Base-by-base conservation (phyloP, 2,113 vertebrate species). In the Vireo altiloquus region DNA sequence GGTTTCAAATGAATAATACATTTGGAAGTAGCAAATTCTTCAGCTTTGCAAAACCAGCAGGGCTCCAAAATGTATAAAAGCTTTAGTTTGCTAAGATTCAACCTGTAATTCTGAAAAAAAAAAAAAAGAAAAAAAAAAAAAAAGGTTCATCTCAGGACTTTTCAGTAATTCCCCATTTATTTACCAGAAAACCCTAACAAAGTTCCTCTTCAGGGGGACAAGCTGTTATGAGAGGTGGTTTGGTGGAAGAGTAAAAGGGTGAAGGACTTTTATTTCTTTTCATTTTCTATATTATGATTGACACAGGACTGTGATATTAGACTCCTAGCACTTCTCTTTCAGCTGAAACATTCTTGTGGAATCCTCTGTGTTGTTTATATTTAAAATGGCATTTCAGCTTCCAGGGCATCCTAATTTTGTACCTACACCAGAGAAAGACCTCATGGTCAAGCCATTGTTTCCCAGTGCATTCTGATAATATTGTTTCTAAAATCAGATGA, bases 401-500 rank as follows among this genome's bases (percentile, higher is more conserved):
- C 52, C 54, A 78, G 72, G 40, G 20, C 63, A 87, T 66, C 20
- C 52, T 83, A 35, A 52, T 60, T 91, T 86, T 86, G 21, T 79
- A 68, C 35, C 53, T 64, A 71, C 23, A 56, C 10, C 24, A 91
- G 33, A 64, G 71, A 78, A 89, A 69, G 27, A 59, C 46, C 31
- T 76, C 68, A 44, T n/a, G 47, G 63, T 89, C 75, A 66, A 92
- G 24, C 21, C 59, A 25, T 33, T 60, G 27, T 59, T 82, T 90
- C 50, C 30, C 9, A 59, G 33, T 17, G 22, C 17, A 64, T 11
- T 52, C 68, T 78, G 79, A 92, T 86, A 85, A 77, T 70, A 88
- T 52, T 92, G 56, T 93, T 81, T 80, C 68, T 68, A 64, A 92
- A 93, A 83, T 86, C 87, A 88, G 59, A 94, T 78, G 64, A 37